These are phyloP conservation scores for Smittia sp. DNA, from an alignment of 2,888 invertebrate genomes.

Conservation along the genomic window DNA sequence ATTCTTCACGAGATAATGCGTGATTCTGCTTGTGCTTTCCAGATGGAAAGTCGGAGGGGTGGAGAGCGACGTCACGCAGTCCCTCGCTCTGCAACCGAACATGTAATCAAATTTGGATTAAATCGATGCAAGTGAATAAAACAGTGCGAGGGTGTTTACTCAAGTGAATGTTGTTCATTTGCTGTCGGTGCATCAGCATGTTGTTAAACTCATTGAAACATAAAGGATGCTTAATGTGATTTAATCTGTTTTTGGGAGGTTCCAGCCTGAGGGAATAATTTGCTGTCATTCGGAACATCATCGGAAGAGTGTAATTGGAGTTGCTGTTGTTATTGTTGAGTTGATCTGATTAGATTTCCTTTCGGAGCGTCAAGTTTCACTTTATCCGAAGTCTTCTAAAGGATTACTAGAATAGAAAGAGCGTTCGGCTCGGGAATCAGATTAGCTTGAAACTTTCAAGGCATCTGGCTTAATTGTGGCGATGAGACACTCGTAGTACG, in stretches of 20 bases:
- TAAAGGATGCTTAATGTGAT: conserved; percentile 41
- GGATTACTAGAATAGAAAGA: too few species aligned
- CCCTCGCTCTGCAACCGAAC: conserved; percentile 11
- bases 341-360: conserved; percentile 26
- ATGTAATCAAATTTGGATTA: conserved; percentile 41
- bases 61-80: neutral
- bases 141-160: conserved; percentile 4
- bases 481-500: too few species aligned
- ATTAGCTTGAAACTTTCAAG: too few species aligned
- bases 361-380: neutral
- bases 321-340: conserved; percentile 27
- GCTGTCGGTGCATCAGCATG: neutral
- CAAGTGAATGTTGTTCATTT: conserved; percentile 18
- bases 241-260: conserved; percentile 29
- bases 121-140: conserved; percentile 41
- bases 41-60: conserved; percentile 17
- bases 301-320: conserved; percentile 32
- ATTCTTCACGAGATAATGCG: conserved; percentile 37
- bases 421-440: too few species aligned
- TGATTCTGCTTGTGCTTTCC: conserved; percentile 23
- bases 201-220: conserved; percentile 35
- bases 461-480: too few species aligned
- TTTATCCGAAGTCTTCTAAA: too few species aligned
- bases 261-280: conserved; percentile 32
- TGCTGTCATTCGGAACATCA: conserved; percentile 16